A percentile compares a stretch with the other conserved stretches of the same genome.
phyloP scores from a whole-genome alignment of 1,140 invertebrate genomes.

The Halesus radiatus region DNA sequence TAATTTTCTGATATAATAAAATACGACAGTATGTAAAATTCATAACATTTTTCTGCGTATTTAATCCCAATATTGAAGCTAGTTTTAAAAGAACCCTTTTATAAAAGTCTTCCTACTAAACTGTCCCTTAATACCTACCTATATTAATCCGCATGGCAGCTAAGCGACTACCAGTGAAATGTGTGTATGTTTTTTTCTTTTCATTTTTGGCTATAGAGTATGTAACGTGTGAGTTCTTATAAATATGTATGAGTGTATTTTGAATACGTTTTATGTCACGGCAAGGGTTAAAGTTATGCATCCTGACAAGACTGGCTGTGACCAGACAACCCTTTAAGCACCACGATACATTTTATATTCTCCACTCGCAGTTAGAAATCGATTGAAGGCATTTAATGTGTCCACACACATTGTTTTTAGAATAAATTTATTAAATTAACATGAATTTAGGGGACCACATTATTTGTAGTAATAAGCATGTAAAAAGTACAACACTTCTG shows the following conservation, averaged over 20 bases:
- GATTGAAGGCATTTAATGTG: not conserved
- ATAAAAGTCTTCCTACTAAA: too few relatives aligned
- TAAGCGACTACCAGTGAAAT: too few relatives aligned
- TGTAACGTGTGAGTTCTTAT: conserved; percentile 45
- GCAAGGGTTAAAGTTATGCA: conserved; percentile 47
- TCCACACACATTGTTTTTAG: conserved; percentile 6
- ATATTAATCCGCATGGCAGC: too few relatives aligned
- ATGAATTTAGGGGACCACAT: too few relatives aligned
- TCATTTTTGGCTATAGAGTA: conserved; percentile 36
- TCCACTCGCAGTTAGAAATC: not conserved
- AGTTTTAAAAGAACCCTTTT: too few relatives aligned
- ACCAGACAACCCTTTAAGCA: conserved; percentile 14
- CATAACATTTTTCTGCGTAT: too few relatives aligned
- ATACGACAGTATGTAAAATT: too few relatives aligned
- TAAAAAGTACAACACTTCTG: too few relatives aligned
- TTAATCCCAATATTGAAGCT: too few relatives aligned
- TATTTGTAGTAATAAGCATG: too few relatives aligned
- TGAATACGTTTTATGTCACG: conserved; percentile 26
- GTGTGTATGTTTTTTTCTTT: not conserved
- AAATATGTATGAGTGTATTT: conserved; percentile 51
- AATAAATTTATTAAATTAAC: not conserved
- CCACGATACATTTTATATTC: conserved; percentile 19
- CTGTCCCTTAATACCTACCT: too few relatives aligned
- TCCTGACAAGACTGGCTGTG: conserved; percentile 28
- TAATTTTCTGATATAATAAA: too few relatives aligned